Base-by-base conservation (phyloP, 2,113 vertebrate genomes). In the Pundamilia nyererei region DNA sequence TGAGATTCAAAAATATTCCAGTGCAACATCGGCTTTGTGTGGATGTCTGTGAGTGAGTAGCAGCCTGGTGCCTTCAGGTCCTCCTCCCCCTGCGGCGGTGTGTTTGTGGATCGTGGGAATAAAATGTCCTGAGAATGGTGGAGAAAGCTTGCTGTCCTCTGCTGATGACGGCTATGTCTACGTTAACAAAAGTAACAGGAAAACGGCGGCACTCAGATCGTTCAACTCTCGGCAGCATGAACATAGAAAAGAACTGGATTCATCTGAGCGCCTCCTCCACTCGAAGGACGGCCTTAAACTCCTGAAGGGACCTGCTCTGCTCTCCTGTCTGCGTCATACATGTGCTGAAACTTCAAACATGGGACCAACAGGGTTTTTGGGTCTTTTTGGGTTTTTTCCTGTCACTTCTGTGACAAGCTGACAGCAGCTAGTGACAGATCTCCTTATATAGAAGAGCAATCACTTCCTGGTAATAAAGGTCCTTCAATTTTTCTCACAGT, bases 1-100 rank as follows among this genome's bases (percentile, higher is more conserved):
- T 56, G 87, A 90, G 84, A 88, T 89, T 83, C 8, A 13, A 91
- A 92, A 94, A 93, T 94, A 95, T 95, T 96, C 95, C 96, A 96
- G 96, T 96, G 96, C 96, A 96, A 95, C 72, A 92, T 96, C 93
- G 91, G 86, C 89, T 93, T 94, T 93, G 26, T 94, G 87, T 92
- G 79, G 80, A 58, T 89, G 83, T 91, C 62, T 82, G 93, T 94
- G 84, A 85, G 83, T 92, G 92, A 91, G 82, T 95, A 97, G 96
- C 96, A 96, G 95, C 94, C 93, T 90, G 91, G 92, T 86, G 29
- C 79, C 80, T 84, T 83, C 81, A 77, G 17, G 72, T 65, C 58
- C 15, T 80, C 83, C 82, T 91, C 79, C 10, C 90, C 86, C 55
- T 94, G 81, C 24, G 82, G 17, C 56, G 51, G 42, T 83, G 81